Base-by-base conservation (phyloP, 2,797 vertebrate genomes). In the Phrynocephalus vlangalii region DNA sequence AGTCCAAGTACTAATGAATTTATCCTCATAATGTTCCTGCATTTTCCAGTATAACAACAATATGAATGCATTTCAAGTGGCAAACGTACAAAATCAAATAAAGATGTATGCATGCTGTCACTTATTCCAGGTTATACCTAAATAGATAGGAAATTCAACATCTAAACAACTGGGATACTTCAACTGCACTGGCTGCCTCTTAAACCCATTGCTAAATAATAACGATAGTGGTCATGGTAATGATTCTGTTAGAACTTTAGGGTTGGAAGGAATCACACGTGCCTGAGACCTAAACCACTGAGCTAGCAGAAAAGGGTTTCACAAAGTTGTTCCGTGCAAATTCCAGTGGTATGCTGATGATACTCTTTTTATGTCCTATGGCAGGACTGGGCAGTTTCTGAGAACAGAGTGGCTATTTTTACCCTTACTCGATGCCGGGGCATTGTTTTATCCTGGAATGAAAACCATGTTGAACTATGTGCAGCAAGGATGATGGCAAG, bases 1-100 rank as follows among this genome's bases (percentile, higher is more conserved):
- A 92, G 94, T 94, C 94, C 86, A 92, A 95, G 93, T 90, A 91
- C 89, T 93, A 91, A 90, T n/a, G 0, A 93, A 92, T 77, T 91
- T 92, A 91, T 79, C 44, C 82, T 86, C 84, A 75, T 84, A 94
- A 91, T 91, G 73, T n/a, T 91, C 82, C 89, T 93, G 93, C 91
- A 91, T 82, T 85, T 78, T 89, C 91, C 91, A 90, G 78, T 88
- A 70, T 82, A 82, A 88, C 71, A 88, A 88, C 87, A 85, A 82
- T 95, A 92, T 92, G 90, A 72, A 87, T 87, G 87, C 86, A 73
- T 84, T 88, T 88, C 33, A 72, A 28, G 86, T 5, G 44, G n/a
- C 86, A 72, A 95, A 89, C 77, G 88, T 86, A 52, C 86, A 85
- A 75, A 86, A 52, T 83, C 75, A 18, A 75, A 48, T 30, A 70